phyloP scores from a whole-genome alignment of 2,888 invertebrate species.

The Proisotoma minuta region DNA sequence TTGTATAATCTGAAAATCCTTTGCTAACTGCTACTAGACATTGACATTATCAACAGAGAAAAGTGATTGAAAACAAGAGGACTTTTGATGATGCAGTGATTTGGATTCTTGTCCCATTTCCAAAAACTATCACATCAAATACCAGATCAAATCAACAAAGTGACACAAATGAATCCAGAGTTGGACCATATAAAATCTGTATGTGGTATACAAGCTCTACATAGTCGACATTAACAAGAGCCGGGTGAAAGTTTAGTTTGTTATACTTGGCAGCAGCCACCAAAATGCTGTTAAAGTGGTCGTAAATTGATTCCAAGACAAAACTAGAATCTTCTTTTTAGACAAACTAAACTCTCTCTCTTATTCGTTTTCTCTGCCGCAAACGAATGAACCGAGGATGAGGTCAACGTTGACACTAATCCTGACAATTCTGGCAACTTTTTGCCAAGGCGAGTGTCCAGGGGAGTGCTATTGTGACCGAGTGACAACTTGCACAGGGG shows the following conservation, averaged over 20 bases:
- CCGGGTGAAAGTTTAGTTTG: too few species aligned
- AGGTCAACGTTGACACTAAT: conserved; percentile 35
- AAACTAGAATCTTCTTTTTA: not conserved
- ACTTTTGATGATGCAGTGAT: too few species aligned
- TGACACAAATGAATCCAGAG: not conserved
- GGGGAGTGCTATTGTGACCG: conserved; percentile 46
- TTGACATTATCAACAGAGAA: not conserved
- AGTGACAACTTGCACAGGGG: conserved; percentile 44
- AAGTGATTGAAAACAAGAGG: not conserved
- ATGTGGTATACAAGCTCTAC: too few species aligned
- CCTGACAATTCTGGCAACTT: conserved; percentile 32
- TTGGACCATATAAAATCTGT: too few species aligned
- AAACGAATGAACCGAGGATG: conserved; percentile 27
- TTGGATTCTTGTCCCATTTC: not conserved
- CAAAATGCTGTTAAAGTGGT: not conserved
- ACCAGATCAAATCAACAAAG: not conserved
- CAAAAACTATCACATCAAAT: not conserved
- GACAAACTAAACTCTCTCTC: not conserved
- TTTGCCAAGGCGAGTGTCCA: conserved; percentile 46
- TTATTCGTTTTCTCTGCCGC: not conserved
- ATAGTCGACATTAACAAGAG: too few species aligned
- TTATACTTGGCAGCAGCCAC: too few species aligned
- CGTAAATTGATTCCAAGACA: not conserved
- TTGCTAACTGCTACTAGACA: not conserved
- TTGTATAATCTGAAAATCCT: not conserved